Evolutionary conservation across 2,113 vertebrate genomes (phyloP), one percentile per base, ranked within the genome.

Genomic region (Geococcyx californianus): DNA sequence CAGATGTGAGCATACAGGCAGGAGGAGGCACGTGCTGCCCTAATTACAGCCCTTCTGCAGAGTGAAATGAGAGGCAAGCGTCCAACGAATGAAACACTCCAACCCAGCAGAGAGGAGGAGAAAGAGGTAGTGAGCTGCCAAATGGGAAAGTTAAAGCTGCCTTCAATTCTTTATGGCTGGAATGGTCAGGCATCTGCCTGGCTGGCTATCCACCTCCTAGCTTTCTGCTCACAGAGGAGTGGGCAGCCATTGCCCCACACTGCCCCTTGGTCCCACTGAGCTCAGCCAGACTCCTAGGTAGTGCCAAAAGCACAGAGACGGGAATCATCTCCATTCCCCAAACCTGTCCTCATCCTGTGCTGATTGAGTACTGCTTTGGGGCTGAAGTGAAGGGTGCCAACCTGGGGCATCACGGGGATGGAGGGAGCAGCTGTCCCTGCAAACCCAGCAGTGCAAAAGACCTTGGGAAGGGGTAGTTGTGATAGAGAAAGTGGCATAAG

Each of bases 11-110:
- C 10, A 2, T 7, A 3, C 38, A 51, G 51, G 73, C 80, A 81
- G 56, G 66, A 92, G 91, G 85, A 83, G 84, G 58, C 89, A 91
- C 3, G 1, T 11, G 24, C 76, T 93, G 70, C 64, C 79, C 66
- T 90, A 74, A 90, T 91, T 90, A 84, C 36, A 62, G 68, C 64
- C 34, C 44, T 86, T 67, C 68, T 73, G 52, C 76, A 60, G 84
- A 76, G 74, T 19, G 33, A 74, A 85, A 73, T 42, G 42, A 58
- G 58, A 80, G 81, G 66, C 70, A 91, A 64, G 66, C 33, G 2
- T 58, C 62, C 1, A 20, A 90, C 91, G 79, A 95, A 91, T 87
- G 69, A 90, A 97, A 79, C 2, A 1, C 69, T 90, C 49, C 0
- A 0, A 25, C 64, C 60, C 62, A 47, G 38, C 51, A 75, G 67